Evolutionary conservation across 1,140 invertebrate species (phyloP).

Genomic region (Euwallacea fornicatus): DNA sequence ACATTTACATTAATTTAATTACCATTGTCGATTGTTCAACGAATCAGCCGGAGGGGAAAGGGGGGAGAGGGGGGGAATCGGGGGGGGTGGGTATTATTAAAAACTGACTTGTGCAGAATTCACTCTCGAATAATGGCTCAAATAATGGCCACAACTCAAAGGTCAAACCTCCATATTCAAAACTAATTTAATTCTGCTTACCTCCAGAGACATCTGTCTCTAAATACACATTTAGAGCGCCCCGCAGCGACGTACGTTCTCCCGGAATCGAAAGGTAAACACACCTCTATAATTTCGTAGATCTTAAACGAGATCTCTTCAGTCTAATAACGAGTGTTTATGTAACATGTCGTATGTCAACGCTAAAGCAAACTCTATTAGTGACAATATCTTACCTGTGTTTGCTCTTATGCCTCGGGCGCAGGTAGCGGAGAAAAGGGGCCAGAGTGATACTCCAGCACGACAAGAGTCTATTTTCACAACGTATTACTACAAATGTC

Average conservation of each 20-base stretch:
- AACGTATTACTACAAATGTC: constrained; percentile 45
- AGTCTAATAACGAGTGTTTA: constrained; percentile 42
- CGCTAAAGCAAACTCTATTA: constrained; percentile 50
- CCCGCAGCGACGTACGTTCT: constrained; percentile 13
- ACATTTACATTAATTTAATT: constrained; percentile 47
- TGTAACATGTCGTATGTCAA: constrained; percentile 50
- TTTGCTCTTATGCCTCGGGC: background rate
- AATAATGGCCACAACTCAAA: no score
- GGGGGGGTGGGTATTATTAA: no score
- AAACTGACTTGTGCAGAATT: no score
- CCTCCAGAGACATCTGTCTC: constrained; percentile 27
- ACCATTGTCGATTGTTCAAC: constrained; percentile 11
- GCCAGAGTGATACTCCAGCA: constrained; percentile 47
- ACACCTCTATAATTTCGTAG: constrained; percentile 34
- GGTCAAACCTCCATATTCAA: constrained; percentile 6
- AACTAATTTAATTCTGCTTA: constrained; percentile 34
- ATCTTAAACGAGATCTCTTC: constrained; percentile 35
- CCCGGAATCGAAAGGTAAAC: constrained; percentile 28
- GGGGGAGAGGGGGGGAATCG: no score
- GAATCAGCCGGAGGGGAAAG: no score
- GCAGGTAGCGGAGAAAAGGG: background rate
- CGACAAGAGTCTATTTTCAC: constrained; percentile 45
- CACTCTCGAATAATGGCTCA: no score
- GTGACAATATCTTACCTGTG: constrained; percentile 47
- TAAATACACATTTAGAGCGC: constrained; percentile 12